Base-by-base conservation (phyloP, 2,888 invertebrate species). In the Allacma fusca region DNA sequence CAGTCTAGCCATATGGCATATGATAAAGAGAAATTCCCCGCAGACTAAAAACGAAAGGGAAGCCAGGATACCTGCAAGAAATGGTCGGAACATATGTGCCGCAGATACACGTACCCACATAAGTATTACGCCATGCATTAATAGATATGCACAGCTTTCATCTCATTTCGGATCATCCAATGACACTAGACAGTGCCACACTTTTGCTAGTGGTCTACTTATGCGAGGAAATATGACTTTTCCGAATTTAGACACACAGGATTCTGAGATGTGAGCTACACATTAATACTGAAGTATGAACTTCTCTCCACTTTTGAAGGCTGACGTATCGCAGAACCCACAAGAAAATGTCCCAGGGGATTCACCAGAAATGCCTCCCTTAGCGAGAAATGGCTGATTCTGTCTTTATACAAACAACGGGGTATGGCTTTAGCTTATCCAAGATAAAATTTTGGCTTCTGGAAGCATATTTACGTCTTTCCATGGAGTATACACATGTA, bases 101-200 rank as follows among this genome's bases (percentile, higher is more conserved):
- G 7, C 16, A 50, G 9, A 9, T 1, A 50, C 34, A 9, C 9
- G 34, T 34, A 34, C 34, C 5, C 9, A 34, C 4, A 34, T 4
- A 34, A n/a, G n/a, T n/a, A n/a, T n/a, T n/a, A 34, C 34, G 34
- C 4, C 4, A 34, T 7, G 34, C 34, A 34, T 34, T 34, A 34
- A 7, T 34, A 69, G 7, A 67, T 26, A 29, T 28, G 24, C 68
- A 43, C 40, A 59, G 28, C 59, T 62, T 69, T 76, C 68, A 69
- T 76, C 76, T 76, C 76, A 76, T 70, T 76, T 62, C 68, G 59
- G 70, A 62, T 64, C 70, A 69, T 34, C 76, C 76, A 76, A 76
- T 69, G 76, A 62, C 50, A 76, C 70, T 40, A 62, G 76, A 76
- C 76, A 76, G 43, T 76, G 44, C 19, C 57, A 50, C 40, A 69